Evolutionary conservation across 2,888 invertebrate species (phyloP).

Genomic region (Creontiades dilutus): DNA sequence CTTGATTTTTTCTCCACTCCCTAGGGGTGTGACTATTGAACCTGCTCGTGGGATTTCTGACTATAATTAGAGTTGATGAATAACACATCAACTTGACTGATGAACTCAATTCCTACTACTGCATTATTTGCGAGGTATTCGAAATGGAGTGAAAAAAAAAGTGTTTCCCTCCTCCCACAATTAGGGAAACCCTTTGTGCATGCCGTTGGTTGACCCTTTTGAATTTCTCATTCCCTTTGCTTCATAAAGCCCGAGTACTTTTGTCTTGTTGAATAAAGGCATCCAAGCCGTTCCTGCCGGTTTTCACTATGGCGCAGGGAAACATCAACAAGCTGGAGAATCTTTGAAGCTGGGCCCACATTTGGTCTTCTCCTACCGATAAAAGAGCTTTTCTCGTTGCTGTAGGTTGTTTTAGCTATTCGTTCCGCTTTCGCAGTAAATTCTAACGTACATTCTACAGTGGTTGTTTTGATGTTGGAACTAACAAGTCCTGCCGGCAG

Average conservation of each 20-base stretch:
- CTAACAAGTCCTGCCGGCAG: too few relatives aligned
- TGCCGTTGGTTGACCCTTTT: slow-evolving; percentile 5
- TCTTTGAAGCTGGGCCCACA: background rate
- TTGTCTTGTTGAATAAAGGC: slow-evolving; percentile 27
- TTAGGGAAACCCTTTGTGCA: background rate
- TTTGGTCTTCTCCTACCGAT: background rate
- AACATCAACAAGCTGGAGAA: background rate
- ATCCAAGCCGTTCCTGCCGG: background rate
- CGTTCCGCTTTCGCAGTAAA: background rate
- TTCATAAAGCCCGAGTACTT: background rate
- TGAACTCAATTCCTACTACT: too few relatives aligned
- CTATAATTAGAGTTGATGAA: too few relatives aligned
- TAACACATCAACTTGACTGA: too few relatives aligned
- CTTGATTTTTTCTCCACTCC: too few relatives aligned
- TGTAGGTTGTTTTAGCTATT: background rate
- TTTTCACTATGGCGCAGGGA: background rate
- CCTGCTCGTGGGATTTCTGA: too few relatives aligned
- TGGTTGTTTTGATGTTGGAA: background rate
- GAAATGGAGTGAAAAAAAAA: background rate
- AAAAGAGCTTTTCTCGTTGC: background rate
- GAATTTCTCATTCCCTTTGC: slow-evolving; percentile 4
- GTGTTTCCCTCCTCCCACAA: background rate
- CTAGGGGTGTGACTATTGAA: too few relatives aligned
- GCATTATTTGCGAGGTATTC: too few relatives aligned
- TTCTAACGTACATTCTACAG: background rate